Evolutionary conservation across 2,113 vertebrate species (phyloP).

Genomic region (Vulpes vulpes): DNA sequence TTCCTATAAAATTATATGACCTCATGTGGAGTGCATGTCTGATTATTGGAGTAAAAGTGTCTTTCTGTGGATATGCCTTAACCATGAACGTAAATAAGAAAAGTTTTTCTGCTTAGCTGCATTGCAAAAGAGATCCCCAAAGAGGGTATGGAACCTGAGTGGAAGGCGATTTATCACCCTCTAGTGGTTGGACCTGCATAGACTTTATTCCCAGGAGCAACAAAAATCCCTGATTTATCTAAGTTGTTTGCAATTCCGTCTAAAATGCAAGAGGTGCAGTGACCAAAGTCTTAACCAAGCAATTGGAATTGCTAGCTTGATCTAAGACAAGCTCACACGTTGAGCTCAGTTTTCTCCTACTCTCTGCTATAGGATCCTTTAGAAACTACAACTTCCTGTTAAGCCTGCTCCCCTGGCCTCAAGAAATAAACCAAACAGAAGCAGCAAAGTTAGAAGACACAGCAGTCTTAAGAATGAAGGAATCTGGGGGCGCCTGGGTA

Average conservation of each 20-base stretch:
- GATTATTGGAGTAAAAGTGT: background rate
- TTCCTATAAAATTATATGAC: background rate
- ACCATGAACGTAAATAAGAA: background rate
- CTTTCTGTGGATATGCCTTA: background rate
- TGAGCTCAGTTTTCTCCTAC: background rate
- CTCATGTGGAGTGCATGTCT: background rate
- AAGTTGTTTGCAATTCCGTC: background rate
- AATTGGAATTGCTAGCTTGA: background rate
- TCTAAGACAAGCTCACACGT: background rate
- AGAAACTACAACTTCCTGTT: background rate
- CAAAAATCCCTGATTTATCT: background rate
- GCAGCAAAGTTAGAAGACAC: background rate
- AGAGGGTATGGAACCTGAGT: background rate
- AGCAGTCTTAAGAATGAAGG: background rate
- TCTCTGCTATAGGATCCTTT: background rate
- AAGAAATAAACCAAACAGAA: background rate
- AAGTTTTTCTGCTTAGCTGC: background rate
- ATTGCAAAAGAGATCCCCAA: background rate
- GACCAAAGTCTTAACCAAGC: background rate
- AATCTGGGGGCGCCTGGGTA: background rate
- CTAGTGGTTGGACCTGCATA: conserved; percentile 29
- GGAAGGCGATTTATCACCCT: conserved; percentile 34
- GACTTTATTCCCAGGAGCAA: background rate
- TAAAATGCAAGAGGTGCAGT: background rate
- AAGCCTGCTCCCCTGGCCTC: background rate